phyloP scores from a whole-genome alignment of 2,797 vertebrate genomes.

The Hafferia zeledoni region DNA sequence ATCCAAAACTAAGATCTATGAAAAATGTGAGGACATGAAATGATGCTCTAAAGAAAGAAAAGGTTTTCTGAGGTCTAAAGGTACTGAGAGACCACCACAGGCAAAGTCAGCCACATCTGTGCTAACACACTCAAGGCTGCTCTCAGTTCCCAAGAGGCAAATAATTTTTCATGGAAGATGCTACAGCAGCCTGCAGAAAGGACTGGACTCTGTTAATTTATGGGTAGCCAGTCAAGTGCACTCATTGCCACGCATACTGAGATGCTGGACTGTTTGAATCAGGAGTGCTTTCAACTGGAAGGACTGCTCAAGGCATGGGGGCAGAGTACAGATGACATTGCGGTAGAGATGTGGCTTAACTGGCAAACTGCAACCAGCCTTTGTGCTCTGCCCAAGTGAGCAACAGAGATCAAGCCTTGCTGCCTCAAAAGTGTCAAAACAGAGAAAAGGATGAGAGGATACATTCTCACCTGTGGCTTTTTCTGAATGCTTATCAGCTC shows the following conservation, averaged over 20 bases:
- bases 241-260: neutral
- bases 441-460: neutral
- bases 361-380: neutral
- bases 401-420: neutral
- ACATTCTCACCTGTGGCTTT: neutral
- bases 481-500: neutral
- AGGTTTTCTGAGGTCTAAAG: neutral
- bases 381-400: neutral
- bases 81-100: neutral
- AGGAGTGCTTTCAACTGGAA: neutral
- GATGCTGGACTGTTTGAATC: neutral
- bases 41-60: neutral
- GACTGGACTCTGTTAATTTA: rapidly evolving
- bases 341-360: too few relatives aligned
- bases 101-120: neutral
- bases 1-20: neutral
- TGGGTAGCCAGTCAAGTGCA: neutral
- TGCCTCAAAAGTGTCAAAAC: neutral
- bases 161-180: neutral
- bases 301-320: neutral
- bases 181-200: neutral
- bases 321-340: neutral
- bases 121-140: neutral
- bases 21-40: neutral
- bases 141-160: neutral